Evolutionary conservation across 2,113 vertebrate genomes (phyloP), one percentile per base, ranked within the genome.

Genomic region (Siniperca knerii): DNA sequence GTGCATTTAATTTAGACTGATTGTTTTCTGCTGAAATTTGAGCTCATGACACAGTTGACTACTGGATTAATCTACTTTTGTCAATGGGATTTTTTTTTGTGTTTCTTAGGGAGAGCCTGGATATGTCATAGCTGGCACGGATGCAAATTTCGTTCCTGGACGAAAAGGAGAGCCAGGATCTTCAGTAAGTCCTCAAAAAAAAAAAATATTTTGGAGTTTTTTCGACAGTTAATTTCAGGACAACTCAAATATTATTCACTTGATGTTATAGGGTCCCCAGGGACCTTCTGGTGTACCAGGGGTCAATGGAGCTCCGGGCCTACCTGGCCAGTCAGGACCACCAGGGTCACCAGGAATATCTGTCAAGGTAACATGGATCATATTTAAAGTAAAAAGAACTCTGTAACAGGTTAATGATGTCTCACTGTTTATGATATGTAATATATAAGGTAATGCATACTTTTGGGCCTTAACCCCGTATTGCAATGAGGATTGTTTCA

Each of bases 71-170:
- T 73, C 18, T 54, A 52, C n/a, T 48, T 55, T 69, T 12, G 11
- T 48, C 16, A 42, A 25, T 23, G 18, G 4, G 23, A 62, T 58
- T 58, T 42, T 64, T 13, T 54, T 25, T 48, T 75, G 8, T 77
- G 16, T 75, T 73, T 60, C 48, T 5, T 79, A 98, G 97, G 97
- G 97, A 1, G 97, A 97, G 52, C 97, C 97, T 3, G 97, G 97
- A 37, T 98, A 97, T 4, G 94, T 96, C 0, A 91, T 98, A 3
- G 96, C 96, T 78, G 96, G 96, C 40, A 85, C 95, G 5, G 97
- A 97, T 35, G 90, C 96, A 73, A 93, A 92, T 54, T 92, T 78
- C n/a, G 87, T 96, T 83, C 96, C 96, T 0, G 97, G 97, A 5
- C 89, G 69, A 84, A 97, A 96, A 84, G 97, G 97, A 68, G 96